Conservation (phyloP, 2,888 invertebrate species). For the Agrotis segetum region DNA sequence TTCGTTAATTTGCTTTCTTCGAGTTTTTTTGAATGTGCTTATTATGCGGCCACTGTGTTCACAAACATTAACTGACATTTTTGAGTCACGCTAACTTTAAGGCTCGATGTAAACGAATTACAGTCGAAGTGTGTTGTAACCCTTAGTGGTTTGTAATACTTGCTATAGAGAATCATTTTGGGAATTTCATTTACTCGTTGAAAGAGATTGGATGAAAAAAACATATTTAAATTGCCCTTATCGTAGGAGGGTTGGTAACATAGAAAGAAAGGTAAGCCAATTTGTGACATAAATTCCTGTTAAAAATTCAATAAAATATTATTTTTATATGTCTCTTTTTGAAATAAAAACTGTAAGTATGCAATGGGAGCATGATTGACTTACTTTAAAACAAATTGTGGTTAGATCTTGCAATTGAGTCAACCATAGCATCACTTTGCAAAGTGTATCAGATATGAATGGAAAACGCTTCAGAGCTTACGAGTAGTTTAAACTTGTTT, state of each 20-base stretch:
- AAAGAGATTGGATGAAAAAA: not conserved
- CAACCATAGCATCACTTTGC: no score
- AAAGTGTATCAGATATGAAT: no score
- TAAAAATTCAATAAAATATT: no score
- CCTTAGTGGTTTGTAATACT: not conserved
- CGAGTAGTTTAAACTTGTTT: no score
- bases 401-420: no score
- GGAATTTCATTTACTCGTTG: not conserved
- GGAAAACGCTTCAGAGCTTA: no score
- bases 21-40: slow-evolving; percentile 67
- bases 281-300: no score
- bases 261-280: not conserved
- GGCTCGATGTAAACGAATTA: slow-evolving; percentile 63
- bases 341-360: no score
- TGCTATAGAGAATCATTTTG: not conserved
- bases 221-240: not conserved
- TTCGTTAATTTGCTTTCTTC: slow-evolving; percentile 68
- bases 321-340: no score
- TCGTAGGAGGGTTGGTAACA: not conserved
- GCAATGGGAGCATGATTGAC: no score
- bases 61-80: slow-evolving; percentile 70
- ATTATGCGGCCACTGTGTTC: slow-evolving; percentile 69
- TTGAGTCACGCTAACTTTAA: slow-evolving; percentile 75
- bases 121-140: not conserved
- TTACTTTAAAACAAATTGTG: no score